phyloP scores from a whole-genome alignment of 1,140 invertebrate species.

The Drosophila eugracilis region DNA sequence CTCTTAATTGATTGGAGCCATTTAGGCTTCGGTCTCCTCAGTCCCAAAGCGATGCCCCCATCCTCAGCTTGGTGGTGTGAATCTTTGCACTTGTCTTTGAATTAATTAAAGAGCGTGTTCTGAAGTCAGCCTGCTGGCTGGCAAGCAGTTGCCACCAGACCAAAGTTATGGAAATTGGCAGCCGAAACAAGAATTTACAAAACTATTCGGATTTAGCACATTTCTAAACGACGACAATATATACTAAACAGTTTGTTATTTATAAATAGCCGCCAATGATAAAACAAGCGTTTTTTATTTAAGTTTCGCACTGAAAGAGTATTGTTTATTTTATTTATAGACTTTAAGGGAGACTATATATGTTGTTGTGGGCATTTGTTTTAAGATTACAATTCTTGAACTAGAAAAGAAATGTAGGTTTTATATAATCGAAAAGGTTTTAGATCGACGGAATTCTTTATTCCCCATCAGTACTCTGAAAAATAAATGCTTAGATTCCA shows the following conservation, averaged over 20 bases:
- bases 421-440: too few species aligned
- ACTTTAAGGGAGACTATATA: too few species aligned
- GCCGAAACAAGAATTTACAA: slow-evolving; percentile 13
- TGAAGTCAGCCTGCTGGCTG: not conserved
- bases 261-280: not conserved
- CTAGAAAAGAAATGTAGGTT: too few species aligned
- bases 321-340: not conserved
- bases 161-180: slow-evolving; percentile 34
- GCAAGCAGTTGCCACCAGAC: slow-evolving; percentile 3
- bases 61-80: slow-evolving; percentile 52
- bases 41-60: not conserved
- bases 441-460: too few species aligned
- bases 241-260: not conserved
- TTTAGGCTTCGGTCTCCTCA: slow-evolving; percentile 53
- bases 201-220: not conserved
- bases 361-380: too few species aligned
- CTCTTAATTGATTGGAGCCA: slow-evolving; percentile 78
- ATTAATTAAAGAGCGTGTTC: slow-evolving; percentile 62
- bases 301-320: too few species aligned
- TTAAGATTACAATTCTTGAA: too few species aligned
- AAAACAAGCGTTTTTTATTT: not conserved
- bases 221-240: not conserved
- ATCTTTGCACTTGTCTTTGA: slow-evolving; percentile 73
- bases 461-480: too few species aligned
- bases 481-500: too few species aligned